Evolutionary conservation across 1,140 invertebrate species (phyloP).

Genomic region (Drosophila kikkawai): DNA sequence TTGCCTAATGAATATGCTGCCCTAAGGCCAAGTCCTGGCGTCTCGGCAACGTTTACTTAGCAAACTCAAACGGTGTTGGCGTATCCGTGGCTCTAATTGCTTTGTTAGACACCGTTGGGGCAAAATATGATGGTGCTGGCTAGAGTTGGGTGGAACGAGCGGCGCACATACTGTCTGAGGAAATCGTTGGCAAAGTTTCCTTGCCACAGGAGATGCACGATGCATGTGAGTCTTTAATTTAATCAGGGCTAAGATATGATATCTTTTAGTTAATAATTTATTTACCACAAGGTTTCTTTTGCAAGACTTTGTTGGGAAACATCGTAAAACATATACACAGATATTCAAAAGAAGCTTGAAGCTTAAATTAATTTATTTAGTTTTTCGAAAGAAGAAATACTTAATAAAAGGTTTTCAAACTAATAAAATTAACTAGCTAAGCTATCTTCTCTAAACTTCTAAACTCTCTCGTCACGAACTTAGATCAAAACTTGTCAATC

Average conservation of each 20-base stretch:
- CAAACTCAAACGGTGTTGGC: constrained; percentile 65
- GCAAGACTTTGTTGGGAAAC: not conserved
- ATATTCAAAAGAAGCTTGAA: not conserved
- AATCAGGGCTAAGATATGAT: constrained; percentile 20
- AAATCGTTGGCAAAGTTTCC: constrained; percentile 42
- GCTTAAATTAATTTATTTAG: not conserved
- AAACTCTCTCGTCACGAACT: not conserved
- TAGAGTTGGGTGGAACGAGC: not conserved
- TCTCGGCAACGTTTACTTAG: constrained; percentile 58
- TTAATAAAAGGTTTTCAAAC: not conserved
- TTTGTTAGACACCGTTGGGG: constrained; percentile 74
- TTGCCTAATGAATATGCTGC: constrained; percentile 74
- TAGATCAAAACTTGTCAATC: constrained; percentile 34
- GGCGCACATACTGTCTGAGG: constrained; percentile 1
- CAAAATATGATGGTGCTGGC: constrained; percentile 67
- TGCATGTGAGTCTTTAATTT: constrained; percentile 20
- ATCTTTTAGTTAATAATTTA: not conserved
- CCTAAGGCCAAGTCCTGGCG: constrained; percentile 38
- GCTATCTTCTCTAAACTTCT: not conserved
- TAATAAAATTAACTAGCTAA: not conserved
- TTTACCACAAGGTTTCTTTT: not conserved
- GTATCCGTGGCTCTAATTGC: constrained; percentile 76
- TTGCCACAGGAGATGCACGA: constrained; percentile 14
- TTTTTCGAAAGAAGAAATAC: no score
- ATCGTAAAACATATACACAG: no score